These are phyloP conservation scores for Hippocampus guttulatus DNA, from an alignment of 2,113 vertebrate genomes.

Conservation along the genomic window DNA sequence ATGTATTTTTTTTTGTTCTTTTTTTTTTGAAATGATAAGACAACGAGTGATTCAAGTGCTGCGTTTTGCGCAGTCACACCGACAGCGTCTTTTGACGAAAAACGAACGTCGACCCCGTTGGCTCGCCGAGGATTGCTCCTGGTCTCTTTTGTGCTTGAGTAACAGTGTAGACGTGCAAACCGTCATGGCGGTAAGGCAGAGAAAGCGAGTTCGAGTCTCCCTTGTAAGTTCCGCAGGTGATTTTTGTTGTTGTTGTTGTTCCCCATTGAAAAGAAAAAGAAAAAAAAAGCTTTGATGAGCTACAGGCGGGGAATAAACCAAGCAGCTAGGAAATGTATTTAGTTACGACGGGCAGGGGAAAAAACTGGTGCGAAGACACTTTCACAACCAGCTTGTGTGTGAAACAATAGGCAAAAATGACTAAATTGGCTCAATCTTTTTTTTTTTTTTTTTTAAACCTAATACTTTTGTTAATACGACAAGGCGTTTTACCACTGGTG, in stretches of 20 bases:
- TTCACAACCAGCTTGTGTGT: conserved; percentile 7
- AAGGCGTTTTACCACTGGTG: background rate
- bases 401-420: conserved; percentile 37
- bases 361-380: conserved; percentile 13
- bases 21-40: conserved; percentile 32
- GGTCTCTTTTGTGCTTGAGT: conserved; percentile 69
- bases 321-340: conserved; percentile 27
- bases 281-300: conserved; percentile 4
- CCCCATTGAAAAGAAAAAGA: conserved; percentile 5
- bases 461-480: background rate
- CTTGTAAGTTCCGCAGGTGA: conserved; percentile 50
- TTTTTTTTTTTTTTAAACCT: conserved; percentile 15
- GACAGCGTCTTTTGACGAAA: conserved; percentile 37
- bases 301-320: background rate
- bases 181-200: conserved; percentile 66
- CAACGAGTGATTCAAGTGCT: conserved; percentile 60
- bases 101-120: conserved; percentile 29
- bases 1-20: too few relatives aligned
- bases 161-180: conserved; percentile 49
- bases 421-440: conserved; percentile 56
- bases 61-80: conserved; percentile 14
- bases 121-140: conserved; percentile 41
- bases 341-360: conserved; percentile 12
- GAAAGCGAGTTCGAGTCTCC: conserved; percentile 62
- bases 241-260: conserved; percentile 11